These are phyloP conservation scores for Tridacna gigas DNA, from an alignment of 2,888 invertebrate genomes.

Conservation along the genomic window DNA sequence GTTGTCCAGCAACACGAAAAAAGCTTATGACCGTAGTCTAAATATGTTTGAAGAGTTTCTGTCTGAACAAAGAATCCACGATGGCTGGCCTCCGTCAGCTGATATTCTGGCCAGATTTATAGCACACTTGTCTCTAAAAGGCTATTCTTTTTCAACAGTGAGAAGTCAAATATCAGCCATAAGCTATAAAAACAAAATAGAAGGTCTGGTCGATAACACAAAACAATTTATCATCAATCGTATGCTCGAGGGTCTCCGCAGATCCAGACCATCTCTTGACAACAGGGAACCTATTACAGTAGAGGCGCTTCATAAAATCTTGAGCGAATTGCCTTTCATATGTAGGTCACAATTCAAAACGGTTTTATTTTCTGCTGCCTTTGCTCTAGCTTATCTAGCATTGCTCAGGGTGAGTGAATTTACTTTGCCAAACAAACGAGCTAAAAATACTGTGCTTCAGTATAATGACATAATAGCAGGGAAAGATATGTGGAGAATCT, in stretches of 20 bases:
- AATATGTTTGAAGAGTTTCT: not conserved
- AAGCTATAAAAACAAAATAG: not conserved
- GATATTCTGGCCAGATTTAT: not conserved
- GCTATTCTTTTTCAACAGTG: not conserved
- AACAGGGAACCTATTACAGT: not conserved
- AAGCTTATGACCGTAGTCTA: not conserved
- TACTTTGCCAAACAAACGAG: not conserved
- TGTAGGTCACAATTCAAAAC: not conserved
- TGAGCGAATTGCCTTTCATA: not conserved
- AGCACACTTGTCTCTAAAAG: constrained; percentile 2
- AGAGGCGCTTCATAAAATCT: not conserved
- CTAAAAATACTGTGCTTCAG: not conserved
- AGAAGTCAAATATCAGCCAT: constrained; percentile 6
- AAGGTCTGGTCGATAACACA: not conserved
- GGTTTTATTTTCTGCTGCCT: not conserved
- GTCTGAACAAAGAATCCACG: not conserved
- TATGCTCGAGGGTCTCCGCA: not conserved
- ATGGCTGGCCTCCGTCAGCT: not conserved
- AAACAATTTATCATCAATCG: not conserved
- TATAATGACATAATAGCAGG: not conserved
- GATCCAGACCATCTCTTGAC: not conserved
- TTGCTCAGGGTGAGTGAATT: constrained; percentile 6
- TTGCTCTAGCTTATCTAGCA: not conserved
- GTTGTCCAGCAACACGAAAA: not conserved
- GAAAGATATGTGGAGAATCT: not conserved